These are phyloP conservation scores for Branchellion lobata DNA, from an alignment of 2,888 invertebrate genomes.

Conservation along the genomic window DNA sequence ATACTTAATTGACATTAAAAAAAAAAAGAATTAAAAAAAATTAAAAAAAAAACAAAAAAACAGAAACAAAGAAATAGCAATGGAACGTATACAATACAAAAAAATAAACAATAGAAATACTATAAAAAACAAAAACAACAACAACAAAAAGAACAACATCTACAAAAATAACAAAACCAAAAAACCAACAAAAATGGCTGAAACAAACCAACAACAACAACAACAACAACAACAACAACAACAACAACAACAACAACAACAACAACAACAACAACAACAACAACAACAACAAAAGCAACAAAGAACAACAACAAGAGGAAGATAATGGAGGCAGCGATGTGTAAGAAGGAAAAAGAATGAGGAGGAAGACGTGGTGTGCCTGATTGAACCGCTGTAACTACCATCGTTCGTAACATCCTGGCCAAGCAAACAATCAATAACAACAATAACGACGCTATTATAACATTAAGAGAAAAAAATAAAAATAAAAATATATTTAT, in stretches of 20 bases:
- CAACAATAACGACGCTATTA: too few relatives aligned
- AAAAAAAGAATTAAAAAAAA: too few relatives aligned
- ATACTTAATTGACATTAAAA: too few relatives aligned
- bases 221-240: background rate
- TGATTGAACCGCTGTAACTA: background rate
- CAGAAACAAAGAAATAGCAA: too few relatives aligned
- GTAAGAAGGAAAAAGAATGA: background rate
- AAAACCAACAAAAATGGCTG: too few relatives aligned
- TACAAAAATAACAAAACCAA: background rate
- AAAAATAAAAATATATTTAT: background rate
- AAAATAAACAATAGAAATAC: too few relatives aligned
- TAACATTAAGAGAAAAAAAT: background rate
- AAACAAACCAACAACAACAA: background rate
- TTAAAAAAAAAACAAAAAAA: too few relatives aligned
- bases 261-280: slow-evolving; percentile 1
- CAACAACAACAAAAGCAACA: background rate
- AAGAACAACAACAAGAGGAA: background rate
- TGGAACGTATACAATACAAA: too few relatives aligned
- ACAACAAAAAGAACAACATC: background rate
- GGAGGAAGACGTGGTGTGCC: background rate
- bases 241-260: background rate
- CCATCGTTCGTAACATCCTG: background rate
- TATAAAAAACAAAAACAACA: too few relatives aligned
- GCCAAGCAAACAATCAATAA: too few relatives aligned
- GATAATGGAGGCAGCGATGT: background rate